phyloP scores from a whole-genome alignment of 2,888 invertebrate species.

The Acrobeloides nanus region DNA sequence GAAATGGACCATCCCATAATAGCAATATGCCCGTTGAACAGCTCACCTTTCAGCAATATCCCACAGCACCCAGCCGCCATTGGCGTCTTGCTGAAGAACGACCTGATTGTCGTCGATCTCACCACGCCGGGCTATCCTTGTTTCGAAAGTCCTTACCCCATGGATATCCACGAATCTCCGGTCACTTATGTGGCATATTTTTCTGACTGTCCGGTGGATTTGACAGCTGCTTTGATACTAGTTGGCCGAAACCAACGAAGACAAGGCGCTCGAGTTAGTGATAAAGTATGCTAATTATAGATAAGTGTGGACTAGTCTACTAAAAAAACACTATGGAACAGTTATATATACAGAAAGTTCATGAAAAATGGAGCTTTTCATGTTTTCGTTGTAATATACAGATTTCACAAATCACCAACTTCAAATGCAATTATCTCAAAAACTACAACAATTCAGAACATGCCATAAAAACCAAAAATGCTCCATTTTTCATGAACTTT shows the following conservation, averaged over 20 bases:
- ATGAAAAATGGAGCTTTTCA: no score
- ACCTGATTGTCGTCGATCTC: slow-evolving; percentile 93
- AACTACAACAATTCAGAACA: no score
- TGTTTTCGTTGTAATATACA: no score
- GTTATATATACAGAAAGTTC: no score
- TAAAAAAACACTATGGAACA: no score
- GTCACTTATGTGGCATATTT: slow-evolving; percentile 93
- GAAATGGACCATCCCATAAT: slow-evolving; percentile 93
- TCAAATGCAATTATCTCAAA: no score
- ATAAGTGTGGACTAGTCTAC: not conserved
- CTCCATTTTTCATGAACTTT: no score
- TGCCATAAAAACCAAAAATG: no score
- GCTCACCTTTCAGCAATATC: slow-evolving; percentile 74
- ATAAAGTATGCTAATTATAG: slow-evolving; percentile 36
- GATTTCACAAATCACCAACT: no score
- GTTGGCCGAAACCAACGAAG: slow-evolving; percentile 64
- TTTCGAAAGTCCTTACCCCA: slow-evolving; percentile 97
- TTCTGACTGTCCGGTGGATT: slow-evolving; percentile 92
- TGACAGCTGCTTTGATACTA: slow-evolving; percentile 94
- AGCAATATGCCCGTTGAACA: slow-evolving; percentile 61
- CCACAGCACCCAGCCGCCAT: slow-evolving; percentile 95
- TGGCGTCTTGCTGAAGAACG: slow-evolving; percentile 91
- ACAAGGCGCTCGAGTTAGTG: slow-evolving; percentile 60
- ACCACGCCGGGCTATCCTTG: slow-evolving; percentile 77
- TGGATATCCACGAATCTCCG: slow-evolving; percentile 97